Evolutionary conservation across 2,113 vertebrate species (phyloP).

Genomic region (Forbesichthys agassizii): DNA sequence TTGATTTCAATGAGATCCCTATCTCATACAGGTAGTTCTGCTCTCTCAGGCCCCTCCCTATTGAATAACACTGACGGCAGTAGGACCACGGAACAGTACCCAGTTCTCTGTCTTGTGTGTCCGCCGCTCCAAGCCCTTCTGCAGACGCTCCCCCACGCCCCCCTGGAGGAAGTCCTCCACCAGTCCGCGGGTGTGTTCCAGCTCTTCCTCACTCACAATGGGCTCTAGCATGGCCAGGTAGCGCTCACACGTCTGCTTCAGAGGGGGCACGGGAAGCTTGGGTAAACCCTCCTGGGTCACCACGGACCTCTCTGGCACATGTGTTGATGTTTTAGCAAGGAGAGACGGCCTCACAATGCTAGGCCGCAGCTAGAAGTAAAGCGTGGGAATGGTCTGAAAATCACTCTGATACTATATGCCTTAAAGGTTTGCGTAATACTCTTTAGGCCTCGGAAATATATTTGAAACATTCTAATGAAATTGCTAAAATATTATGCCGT

Average conservation of each 20-base stretch:
- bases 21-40: neutral
- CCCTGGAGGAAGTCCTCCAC: slow-evolving; percentile 84
- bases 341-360: slow-evolving; percentile 74
- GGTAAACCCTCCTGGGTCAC: slow-evolving; percentile 73
- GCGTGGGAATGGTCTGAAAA: neutral
- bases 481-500: too few species aligned
- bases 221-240: slow-evolving; percentile 88
- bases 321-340: slow-evolving; percentile 78
- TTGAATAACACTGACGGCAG: neutral
- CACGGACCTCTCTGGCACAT: slow-evolving; percentile 75
- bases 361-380: slow-evolving; percentile 63
- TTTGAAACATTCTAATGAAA: too few species aligned
- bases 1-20: neutral
- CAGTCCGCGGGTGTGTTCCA: slow-evolving; percentile 81
- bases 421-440: too few species aligned
- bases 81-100: slow-evolving; percentile 70
- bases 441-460: too few species aligned
- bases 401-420: neutral
- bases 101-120: slow-evolving; percentile 92
- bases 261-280: slow-evolving; percentile 76
- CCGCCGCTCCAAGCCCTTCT: slow-evolving; percentile 89
- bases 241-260: slow-evolving; percentile 87
- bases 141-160: slow-evolving; percentile 90
- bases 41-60: too few species aligned
- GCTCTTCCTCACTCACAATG: slow-evolving; percentile 87